These are phyloP conservation scores for Peromyscus nudipes DNA, from an alignment of 2,797 vertebrate species.

Conservation along the genomic window DNA sequence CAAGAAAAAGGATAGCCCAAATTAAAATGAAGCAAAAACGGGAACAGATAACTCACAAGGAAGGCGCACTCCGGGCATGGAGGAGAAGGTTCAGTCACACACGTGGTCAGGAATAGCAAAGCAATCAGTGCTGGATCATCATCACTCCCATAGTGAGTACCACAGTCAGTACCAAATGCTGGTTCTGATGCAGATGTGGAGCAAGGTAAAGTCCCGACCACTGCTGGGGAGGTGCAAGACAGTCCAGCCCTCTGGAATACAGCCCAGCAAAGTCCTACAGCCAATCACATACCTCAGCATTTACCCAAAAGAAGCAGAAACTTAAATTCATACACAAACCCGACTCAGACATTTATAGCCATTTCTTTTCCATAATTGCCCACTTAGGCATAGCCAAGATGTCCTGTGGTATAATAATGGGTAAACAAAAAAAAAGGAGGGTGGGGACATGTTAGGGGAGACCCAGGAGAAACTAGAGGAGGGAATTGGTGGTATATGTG, in stretches of 20 bases:
- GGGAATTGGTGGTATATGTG: too few relatives aligned
- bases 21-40: background rate
- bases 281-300: background rate
- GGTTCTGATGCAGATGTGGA: accelerated
- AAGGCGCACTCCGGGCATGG: background rate
- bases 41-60: background rate
- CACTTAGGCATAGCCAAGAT: background rate
- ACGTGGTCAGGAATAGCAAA: background rate
- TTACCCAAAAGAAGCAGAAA: background rate
- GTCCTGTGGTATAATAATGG: background rate
- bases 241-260: background rate
- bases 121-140: too few relatives aligned
- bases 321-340: background rate
- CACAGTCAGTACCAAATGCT: background rate
- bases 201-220: background rate
- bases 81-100: background rate
- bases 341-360: background rate
- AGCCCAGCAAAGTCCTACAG: background rate
- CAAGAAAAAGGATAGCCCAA: background rate
- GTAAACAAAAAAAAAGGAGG: too few relatives aligned
- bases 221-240: background rate
- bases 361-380: background rate
- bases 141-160: background rate
- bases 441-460: background rate
- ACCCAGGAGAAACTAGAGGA: too few relatives aligned